These are phyloP conservation scores for Limnephilus rhombicus DNA, from an alignment of 2,888 invertebrate genomes.

Conservation along the genomic window DNA sequence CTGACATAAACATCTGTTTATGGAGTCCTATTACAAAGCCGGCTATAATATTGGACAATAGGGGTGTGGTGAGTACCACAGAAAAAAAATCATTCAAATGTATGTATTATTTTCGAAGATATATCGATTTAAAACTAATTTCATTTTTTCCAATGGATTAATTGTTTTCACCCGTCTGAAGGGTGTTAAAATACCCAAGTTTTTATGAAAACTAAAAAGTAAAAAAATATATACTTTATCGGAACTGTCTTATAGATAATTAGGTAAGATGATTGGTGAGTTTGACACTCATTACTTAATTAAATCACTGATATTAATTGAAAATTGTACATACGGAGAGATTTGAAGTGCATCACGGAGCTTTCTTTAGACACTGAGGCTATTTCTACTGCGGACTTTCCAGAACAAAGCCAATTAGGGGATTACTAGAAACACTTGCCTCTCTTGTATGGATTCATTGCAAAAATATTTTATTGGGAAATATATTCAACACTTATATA, in stretches of 20 bases:
- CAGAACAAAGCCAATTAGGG: slow-evolving; percentile 58
- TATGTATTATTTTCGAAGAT: too few relatives aligned
- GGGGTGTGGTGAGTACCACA: too few relatives aligned
- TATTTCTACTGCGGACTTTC: slow-evolving; percentile 54
- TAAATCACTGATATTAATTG: slow-evolving; percentile 13
- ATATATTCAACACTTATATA: slow-evolving; percentile 12
- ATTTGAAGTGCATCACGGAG: slow-evolving; percentile 55
- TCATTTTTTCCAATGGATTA: too few relatives aligned
- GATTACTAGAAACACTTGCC: slow-evolving; percentile 49
- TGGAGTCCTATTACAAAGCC: too few relatives aligned
- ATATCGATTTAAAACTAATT: too few relatives aligned
- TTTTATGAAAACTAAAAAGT: not conserved
- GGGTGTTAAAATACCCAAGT: too few relatives aligned
- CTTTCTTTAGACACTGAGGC: slow-evolving; percentile 55
- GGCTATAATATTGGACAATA: too few relatives aligned
- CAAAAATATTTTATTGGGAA: slow-evolving; percentile 55
- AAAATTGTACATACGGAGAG: slow-evolving; percentile 52
- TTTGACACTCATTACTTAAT: not conserved
- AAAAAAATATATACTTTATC: not conserved
- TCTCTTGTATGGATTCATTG: slow-evolving; percentile 55
- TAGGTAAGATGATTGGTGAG: not conserved
- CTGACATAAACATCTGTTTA: too few relatives aligned
- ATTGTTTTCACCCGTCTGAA: too few relatives aligned
- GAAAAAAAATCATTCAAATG: too few relatives aligned
- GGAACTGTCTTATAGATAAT: not conserved